Conservation (phyloP, 2,113 vertebrate genomes). For the Siphamia tubifer region DNA sequence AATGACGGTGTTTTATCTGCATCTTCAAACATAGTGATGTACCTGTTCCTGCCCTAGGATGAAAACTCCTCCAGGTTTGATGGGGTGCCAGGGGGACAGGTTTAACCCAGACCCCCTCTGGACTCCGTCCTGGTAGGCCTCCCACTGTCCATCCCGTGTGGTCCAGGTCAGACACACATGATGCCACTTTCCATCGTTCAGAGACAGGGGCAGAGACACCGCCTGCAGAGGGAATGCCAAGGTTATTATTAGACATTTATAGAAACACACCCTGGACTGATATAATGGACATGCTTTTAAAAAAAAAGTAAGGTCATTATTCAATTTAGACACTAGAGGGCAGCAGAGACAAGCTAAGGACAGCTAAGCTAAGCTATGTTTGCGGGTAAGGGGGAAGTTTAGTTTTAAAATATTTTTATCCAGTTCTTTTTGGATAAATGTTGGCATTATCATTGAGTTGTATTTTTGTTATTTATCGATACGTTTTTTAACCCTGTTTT, state of each 20-base stretch:
- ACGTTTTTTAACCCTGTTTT: no score
- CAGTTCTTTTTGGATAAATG: no score
- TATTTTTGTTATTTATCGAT: no score
- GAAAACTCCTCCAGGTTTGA: conserved; percentile 85
- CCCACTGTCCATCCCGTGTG: conserved; percentile 83
- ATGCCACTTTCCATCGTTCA: conserved; percentile 85
- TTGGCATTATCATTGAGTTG: no score
- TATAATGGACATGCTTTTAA: no score
- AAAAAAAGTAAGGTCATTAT: no score
- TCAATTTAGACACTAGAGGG: not conserved
- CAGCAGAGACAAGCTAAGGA: not conserved
- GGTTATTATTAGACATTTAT: not conserved
- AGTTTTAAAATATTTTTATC: no score
- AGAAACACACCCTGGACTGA: not conserved
- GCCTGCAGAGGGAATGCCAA: conserved; percentile 58
- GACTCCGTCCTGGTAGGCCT: conserved; percentile 83
- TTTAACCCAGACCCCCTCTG: conserved; percentile 80
- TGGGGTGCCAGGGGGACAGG: conserved; percentile 84
- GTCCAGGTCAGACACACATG: conserved; percentile 85
- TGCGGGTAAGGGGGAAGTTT: no score
- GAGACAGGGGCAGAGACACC: conserved; percentile 74
- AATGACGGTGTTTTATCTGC: not conserved
- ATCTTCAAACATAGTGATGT: not conserved
- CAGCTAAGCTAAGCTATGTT: not conserved
- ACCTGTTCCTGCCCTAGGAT: conserved; percentile 87